Base-by-base conservation (phyloP, 2,113 vertebrate genomes). In the Austrofundulus limnaeus region DNA sequence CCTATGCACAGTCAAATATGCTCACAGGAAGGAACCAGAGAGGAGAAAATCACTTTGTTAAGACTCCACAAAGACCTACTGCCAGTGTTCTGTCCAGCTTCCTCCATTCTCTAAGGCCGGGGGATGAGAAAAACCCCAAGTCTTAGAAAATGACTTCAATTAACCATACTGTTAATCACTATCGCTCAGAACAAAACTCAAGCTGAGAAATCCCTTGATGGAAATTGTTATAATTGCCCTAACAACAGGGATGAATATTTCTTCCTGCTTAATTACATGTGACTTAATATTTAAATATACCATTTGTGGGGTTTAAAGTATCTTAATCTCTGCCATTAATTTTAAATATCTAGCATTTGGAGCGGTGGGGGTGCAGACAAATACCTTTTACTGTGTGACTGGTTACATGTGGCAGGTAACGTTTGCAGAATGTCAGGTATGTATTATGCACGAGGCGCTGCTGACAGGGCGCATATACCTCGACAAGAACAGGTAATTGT, bases 171-270 rank as follows among this genome's bases (percentile, higher is more conserved):
- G 95, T 96, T 97, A 97, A 97, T 98, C 94, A 96, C 93, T 94
- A 92, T 94, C 93, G 93, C 94, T 94, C 91, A 92, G 93, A 94
- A 97, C 91, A 92, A 94, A 95, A 95, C 93, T 94, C 96, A 96
- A 92, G 93, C 96, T 95, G 95, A 60, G 92, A 96, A 98, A 94
- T 96, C 95, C 95, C 95, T 94, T 89, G 89, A 96, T 96, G 93
- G 95, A 98, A 96, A 97, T 98, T 95, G 94, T 94, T 95, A 91
- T 96, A 97, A 98, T 98, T 93, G 92, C 95, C 94, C 93, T 95
- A 96, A 94, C 94, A 95, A 94, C 92, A 82, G 94, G 94, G 94
- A 94, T 71, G 92, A 94, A 91, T 94, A 94, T 94, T 96, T 95
- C 85, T 92, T 93, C 90, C 54, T 50, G 89, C 89, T 91, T 96